phyloP scores from a whole-genome alignment of 1,140 invertebrate genomes.

The Rhopalosiphum padi region DNA sequence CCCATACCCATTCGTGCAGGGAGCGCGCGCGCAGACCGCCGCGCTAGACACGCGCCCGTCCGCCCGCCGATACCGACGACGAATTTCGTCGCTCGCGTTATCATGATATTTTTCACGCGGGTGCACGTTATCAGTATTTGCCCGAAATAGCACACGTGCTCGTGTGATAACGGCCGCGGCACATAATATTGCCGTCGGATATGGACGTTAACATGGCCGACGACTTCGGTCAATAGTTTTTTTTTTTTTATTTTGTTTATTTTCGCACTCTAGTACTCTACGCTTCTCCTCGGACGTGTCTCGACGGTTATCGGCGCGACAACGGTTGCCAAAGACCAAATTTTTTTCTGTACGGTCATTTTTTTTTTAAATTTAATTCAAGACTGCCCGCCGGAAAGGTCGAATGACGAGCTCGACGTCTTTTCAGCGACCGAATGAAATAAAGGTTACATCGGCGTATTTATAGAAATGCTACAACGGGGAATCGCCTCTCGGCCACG shows the following conservation, averaged over 20 bases:
- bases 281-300: background rate
- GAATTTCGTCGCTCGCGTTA: background rate
- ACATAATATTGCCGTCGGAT: background rate
- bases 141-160: background rate
- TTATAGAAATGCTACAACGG: background rate
- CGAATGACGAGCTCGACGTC: background rate
- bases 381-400: background rate
- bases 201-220: background rate
- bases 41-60: slow-evolving; percentile 13
- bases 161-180: background rate
- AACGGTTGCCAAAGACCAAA: background rate
- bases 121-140: background rate
- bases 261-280: background rate
- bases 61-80: background rate
- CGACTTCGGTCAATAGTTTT: background rate
- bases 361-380: background rate
- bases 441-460: slow-evolving; percentile 13
- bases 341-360: background rate
- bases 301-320: background rate
- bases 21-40: slow-evolving; percentile 38
- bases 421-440: background rate
- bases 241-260: background rate
- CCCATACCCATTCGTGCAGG: background rate
- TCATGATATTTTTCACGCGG: slow-evolving; percentile 1
- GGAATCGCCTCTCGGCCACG: background rate